Evolutionary conservation across 2,888 invertebrate species (phyloP), one percentile per base, ranked within the genome.

Genomic region (Notodonta ziczac): DNA sequence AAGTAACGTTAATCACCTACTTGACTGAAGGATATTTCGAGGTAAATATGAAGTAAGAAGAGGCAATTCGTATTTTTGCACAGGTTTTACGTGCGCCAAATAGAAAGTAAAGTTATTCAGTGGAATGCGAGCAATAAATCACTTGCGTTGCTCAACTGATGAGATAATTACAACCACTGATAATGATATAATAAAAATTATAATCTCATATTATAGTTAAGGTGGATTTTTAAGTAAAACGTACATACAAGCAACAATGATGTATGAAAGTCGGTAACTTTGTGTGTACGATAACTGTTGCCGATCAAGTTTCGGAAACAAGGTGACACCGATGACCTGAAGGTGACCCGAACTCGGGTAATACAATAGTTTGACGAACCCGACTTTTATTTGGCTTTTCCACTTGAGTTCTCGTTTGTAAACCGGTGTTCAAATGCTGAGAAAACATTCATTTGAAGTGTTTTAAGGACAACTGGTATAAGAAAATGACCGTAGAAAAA

Each of bases 251-350:
- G 72, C 65, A 80, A 83, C 80, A 83, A 82, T 85, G 81, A 85
- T 87, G 83, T 87, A 87, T 84, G 85, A 85, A 87, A 84, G 80
- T 78, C 81, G 77, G 78, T 76, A 78, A 81, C 81, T 81, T 81
- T 76, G 78, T 77, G 76, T 77, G 82, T 74, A 81, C 83, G 85
- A 87, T 88, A 86, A 87, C 80, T 84, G 86, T 85, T 83, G 87
- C 84, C 85, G 86, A 88, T 90, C 88, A 85, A 88, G 87, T 90
- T 89, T 89, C 83, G 84, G 89, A 84, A 90, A 80, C 88, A 92
- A 93, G 90, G 92, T 92, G 91, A 92, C 91, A 87, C 84, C 76
- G 72, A 80, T 83, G 90, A 89, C 90, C 90, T 79, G 77, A 90
- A 91, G 91, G 91, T 91, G 91, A 91, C 90, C 87, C 79, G 76